phyloP scores from a whole-genome alignment of 2,113 vertebrate species.

The Ctenomys sociabilis region DNA sequence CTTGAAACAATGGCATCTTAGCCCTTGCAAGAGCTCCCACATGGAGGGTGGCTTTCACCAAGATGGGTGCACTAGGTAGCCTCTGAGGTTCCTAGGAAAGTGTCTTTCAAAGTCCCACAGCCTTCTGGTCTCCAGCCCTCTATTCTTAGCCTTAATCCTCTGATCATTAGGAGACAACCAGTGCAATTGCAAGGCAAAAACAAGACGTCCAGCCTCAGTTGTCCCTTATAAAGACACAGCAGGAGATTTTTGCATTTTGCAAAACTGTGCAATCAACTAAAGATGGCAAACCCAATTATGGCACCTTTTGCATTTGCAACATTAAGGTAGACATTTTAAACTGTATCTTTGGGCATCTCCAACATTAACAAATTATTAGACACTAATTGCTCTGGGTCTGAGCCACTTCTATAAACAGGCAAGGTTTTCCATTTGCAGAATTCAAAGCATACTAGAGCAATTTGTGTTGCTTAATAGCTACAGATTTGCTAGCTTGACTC shows the following conservation, averaged over 20 bases:
- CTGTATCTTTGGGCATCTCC: neutral
- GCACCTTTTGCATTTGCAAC: neutral
- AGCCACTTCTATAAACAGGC: conserved; percentile 50
- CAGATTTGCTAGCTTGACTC: conserved; percentile 68
- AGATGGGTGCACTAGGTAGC: neutral
- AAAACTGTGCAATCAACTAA: neutral
- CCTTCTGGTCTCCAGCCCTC: neutral
- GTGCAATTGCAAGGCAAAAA: neutral
- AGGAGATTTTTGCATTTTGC: conserved; percentile 11
- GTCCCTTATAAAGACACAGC: neutral
- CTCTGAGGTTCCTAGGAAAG: neutral
- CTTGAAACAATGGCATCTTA: fast-evolving
- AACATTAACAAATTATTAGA: conserved; percentile 60
- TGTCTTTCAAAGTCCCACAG: fast-evolving
- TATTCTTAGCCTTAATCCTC: neutral
- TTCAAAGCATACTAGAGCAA: conserved; percentile 55
- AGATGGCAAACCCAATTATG: neutral
- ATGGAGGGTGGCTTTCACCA: fast-evolving
- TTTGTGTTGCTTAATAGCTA: conserved; percentile 72
- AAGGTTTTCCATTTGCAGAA: conserved; percentile 59
- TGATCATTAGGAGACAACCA: neutral
- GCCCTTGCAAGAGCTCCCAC: neutral
- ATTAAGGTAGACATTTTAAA: neutral
- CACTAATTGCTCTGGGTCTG: conserved; percentile 56
- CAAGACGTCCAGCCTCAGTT: neutral